These are phyloP conservation scores for Rhagonycha lutea DNA, from an alignment of 2,888 invertebrate genomes.

Conservation along the genomic window DNA sequence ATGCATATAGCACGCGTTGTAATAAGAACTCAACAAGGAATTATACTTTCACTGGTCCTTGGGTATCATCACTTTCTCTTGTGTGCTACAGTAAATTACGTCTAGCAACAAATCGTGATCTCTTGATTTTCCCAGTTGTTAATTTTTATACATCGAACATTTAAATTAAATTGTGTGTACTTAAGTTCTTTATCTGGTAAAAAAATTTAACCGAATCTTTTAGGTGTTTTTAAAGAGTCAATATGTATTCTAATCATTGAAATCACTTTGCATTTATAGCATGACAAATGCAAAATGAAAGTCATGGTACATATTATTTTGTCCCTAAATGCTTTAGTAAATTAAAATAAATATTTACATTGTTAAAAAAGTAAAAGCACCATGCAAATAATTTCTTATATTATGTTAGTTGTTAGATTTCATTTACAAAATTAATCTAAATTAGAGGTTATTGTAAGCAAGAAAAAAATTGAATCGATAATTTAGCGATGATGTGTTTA, in stretches of 20 bases:
- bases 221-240: neutral
- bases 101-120: neutral
- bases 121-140: neutral
- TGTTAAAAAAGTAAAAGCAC: neutral
- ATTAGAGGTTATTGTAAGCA: neutral
- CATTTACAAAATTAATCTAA: neutral
- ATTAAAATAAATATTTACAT: neutral
- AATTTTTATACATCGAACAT: neutral
- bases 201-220: neutral
- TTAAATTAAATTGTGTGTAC: neutral
- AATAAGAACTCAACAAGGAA: slow-evolving; percentile 1
- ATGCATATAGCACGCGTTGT: slow-evolving; percentile 2
- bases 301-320: neutral
- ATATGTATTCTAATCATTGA: neutral
- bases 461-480: neutral
- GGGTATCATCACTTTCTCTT: slow-evolving; percentile 28
- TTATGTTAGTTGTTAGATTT: neutral
- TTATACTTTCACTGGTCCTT: slow-evolving; percentile 35
- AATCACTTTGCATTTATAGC: neutral
- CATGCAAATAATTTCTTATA: neutral
- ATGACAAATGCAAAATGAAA: neutral
- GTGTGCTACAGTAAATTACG: neutral
- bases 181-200: neutral
- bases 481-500: neutral
- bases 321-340: neutral